Conservation (phyloP, 2,888 invertebrate genomes). For the Biston stratarius region DNA sequence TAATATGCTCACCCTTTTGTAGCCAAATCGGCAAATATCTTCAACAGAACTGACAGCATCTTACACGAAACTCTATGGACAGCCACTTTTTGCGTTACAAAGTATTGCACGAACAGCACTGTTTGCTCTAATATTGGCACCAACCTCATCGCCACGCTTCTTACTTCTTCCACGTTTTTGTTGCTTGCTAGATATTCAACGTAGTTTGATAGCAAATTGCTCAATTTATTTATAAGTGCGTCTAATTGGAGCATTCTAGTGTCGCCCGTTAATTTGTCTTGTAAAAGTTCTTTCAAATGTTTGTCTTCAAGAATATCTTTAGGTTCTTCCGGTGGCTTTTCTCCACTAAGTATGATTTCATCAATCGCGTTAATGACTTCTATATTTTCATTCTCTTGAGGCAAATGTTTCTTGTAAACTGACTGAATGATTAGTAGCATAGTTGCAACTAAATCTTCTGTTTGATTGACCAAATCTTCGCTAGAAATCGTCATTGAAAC, state of each 20-base stretch:
- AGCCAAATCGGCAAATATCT: conserved; percentile 94
- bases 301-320: conserved; percentile 86
- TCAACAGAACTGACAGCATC: conserved; percentile 92
- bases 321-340: conserved; percentile 70
- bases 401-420: conserved; percentile 77
- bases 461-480: conserved; percentile 55
- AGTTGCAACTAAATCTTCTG: conserved; percentile 74
- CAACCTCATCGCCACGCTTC: conserved; percentile 74
- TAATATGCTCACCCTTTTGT: conserved; percentile 87
- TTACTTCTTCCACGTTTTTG: conserved; percentile 57
- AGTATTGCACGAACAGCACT: conserved; percentile 91
- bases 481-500: conserved; percentile 58
- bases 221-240: conserved; percentile 71
- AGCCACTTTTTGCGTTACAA: conserved; percentile 91
- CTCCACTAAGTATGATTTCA: conserved; percentile 67
- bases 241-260: conserved; percentile 86
- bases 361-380: conserved; percentile 73
- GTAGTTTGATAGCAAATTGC: conserved; percentile 71
- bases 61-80: conserved; percentile 93
- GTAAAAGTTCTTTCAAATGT: conserved; percentile 89
- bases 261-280: conserved; percentile 88
- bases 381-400: conserved; percentile 56
- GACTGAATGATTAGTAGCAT: conserved; percentile 70
- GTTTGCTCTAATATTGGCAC: conserved; percentile 93
- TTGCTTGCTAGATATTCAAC: conserved; percentile 71